Conservation (phyloP, 2,797 vertebrate genomes). For the Phoxinus dragarum region DNA sequence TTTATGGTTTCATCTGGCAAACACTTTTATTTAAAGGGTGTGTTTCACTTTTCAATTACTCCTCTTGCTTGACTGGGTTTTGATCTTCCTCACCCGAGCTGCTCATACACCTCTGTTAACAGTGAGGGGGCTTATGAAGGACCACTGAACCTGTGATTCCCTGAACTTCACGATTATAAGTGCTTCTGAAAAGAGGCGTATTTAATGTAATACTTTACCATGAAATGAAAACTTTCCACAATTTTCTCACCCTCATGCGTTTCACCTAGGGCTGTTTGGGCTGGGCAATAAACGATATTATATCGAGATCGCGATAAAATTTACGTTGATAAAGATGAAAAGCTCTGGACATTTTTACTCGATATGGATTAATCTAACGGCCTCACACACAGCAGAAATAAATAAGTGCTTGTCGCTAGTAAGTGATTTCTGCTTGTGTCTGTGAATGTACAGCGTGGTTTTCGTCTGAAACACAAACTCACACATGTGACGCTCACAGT, state of each 20-base stretch:
- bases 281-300: too few species aligned
- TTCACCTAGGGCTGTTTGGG: not conserved
- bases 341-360: too few species aligned
- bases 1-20: slow-evolving; percentile 64
- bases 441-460: too few species aligned
- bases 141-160: not conserved
- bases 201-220: not conserved
- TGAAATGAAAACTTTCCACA: not conserved
- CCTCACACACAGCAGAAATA: too few species aligned
- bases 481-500: too few species aligned
- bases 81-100: slow-evolving; percentile 62
- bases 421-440: too few species aligned
- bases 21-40: slow-evolving; percentile 57
- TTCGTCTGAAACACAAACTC: too few species aligned
- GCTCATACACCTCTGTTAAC: slow-evolving; percentile 21
- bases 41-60: slow-evolving; percentile 72
- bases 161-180: not conserved
- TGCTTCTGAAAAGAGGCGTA: not conserved
- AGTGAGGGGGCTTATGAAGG: not conserved
- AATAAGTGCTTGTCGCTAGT: too few species aligned
- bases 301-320: too few species aligned
- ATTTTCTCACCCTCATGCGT: not conserved
- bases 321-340: too few species aligned
- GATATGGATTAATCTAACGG: too few species aligned
- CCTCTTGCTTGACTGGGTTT: slow-evolving; percentile 63